Conservation (phyloP, 2,797 vertebrate genomes). For the Parotocinclus haroldoi region DNA sequence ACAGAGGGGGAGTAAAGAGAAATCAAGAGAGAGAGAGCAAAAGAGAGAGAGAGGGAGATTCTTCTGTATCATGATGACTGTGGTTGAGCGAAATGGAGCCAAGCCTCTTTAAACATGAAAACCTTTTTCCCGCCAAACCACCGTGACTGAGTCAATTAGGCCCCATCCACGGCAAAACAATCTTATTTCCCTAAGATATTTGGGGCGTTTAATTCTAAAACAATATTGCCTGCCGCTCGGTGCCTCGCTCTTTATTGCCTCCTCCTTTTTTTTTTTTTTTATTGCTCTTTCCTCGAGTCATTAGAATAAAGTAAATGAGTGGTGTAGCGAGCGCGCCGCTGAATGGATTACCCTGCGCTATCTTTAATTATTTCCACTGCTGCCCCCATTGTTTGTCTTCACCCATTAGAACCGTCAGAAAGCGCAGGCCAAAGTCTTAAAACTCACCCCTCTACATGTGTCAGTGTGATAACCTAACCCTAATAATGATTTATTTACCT, state of each 20-base stretch:
- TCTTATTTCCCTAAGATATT: conserved; percentile 73
- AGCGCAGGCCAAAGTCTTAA: conserved; percentile 43
- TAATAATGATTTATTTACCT: too few relatives aligned
- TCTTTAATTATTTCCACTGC: conserved; percentile 67
- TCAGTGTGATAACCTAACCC: too few relatives aligned
- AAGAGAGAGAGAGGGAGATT: conserved; percentile 20
- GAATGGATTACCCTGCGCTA: conserved; percentile 56
- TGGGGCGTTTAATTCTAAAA: conserved; percentile 68
- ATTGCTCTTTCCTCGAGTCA: conserved; percentile 56
- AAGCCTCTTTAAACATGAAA: conserved; percentile 72
- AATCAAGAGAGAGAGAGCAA: conserved; percentile 34
- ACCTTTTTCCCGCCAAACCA: conserved; percentile 70
- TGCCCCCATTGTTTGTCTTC: conserved; percentile 63
- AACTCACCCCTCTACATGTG: neutral
- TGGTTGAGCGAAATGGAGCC: conserved; percentile 63
- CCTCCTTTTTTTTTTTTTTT: conserved; percentile 51
- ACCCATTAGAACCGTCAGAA: conserved; percentile 63
- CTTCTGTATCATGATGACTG: conserved; percentile 58
- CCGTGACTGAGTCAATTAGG: conserved; percentile 77
- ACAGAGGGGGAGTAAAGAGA: conserved; percentile 29
- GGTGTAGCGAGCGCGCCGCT: conserved; percentile 57
- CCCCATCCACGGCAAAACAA: conserved; percentile 68
- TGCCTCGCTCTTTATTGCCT: conserved; percentile 59
- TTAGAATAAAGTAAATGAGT: conserved; percentile 64
- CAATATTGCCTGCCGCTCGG: conserved; percentile 58